Percentiles rank a stretch among this genome's conserved stretches.
These are phyloP conservation scores for Notodonta ziczac DNA, from an alignment of 2,888 invertebrate species.

Conservation along the genomic window DNA sequence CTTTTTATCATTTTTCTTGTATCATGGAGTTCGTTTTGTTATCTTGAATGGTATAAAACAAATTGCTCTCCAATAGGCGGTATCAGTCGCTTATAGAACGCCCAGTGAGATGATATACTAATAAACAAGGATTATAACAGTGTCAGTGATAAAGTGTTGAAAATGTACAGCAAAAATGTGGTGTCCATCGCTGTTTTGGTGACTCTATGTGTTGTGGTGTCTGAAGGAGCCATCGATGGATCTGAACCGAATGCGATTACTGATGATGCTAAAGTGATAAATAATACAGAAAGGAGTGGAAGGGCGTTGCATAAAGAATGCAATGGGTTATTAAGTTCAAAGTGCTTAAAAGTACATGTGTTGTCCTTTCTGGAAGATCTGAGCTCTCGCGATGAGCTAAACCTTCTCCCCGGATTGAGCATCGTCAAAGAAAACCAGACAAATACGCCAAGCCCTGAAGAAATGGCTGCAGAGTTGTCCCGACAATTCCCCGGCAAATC, in stretches of 20 bases:
- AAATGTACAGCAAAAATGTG: constrained; percentile 64
- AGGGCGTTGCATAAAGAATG: constrained; percentile 73
- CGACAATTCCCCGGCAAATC: constrained; percentile 91
- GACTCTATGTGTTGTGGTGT: constrained; percentile 51
- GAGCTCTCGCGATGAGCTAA: constrained; percentile 88
- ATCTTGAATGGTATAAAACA: constrained; percentile 68
- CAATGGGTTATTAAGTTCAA: constrained; percentile 82
- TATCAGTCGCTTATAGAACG: constrained; percentile 61
- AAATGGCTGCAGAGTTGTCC: constrained; percentile 88
- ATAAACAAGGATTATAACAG: constrained; percentile 36
- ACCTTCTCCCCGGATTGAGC: constrained; percentile 90
- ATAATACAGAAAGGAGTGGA: constrained; percentile 60
- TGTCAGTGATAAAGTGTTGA: constrained; percentile 47
- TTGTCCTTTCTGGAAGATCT: constrained; percentile 90
- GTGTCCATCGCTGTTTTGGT: constrained; percentile 48
- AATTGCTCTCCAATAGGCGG: constrained; percentile 50
- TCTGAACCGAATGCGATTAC: constrained; percentile 53
- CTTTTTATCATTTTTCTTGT: constrained; percentile 61
- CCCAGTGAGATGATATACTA: constrained; percentile 60
- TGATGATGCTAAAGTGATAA: constrained; percentile 42
- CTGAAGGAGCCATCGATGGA: constrained; percentile 62
- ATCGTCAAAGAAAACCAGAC: constrained; percentile 87
- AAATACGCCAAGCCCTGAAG: constrained; percentile 81
- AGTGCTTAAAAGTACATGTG: constrained; percentile 91
- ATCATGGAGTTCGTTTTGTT: constrained; percentile 56